phyloP scores from a whole-genome alignment of 2,797 vertebrate genomes.

The Hypotaenidia philippensis region DNA sequence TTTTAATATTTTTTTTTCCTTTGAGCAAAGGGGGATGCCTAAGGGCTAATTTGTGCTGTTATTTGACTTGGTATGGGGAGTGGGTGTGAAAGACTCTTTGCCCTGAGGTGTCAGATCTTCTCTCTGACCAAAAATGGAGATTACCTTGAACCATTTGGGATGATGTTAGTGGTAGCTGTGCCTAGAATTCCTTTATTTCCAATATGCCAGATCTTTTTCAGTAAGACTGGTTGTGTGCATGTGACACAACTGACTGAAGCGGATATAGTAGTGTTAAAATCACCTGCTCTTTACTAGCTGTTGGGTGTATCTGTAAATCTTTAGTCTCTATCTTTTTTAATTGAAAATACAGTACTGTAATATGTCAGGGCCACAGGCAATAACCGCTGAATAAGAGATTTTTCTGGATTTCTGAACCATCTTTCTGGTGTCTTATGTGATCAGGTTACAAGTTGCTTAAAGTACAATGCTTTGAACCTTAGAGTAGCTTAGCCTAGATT shows the following conservation, averaged over 20 bases:
- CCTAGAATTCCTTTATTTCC: neutral
- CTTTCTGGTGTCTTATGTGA: neutral
- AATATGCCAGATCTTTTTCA: neutral
- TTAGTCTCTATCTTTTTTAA: neutral
- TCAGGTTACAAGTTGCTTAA: neutral
- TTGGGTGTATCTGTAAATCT: neutral
- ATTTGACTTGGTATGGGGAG: neutral
- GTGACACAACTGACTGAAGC: neutral
- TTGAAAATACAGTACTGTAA: neutral
- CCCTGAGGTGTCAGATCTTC: neutral
- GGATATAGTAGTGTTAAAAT: neutral
- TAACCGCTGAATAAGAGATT: neutral
- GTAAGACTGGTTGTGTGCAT: neutral
- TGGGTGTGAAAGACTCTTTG: neutral
- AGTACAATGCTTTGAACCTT: accelerated
- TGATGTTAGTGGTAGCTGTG: neutral
- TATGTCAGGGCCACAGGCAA: neutral
- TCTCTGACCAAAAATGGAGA: neutral
- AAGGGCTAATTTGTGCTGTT: neutral
- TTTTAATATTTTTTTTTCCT: too few species aligned
- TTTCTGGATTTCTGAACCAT: neutral
- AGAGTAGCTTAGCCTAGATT: neutral
- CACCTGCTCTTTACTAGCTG: neutral
- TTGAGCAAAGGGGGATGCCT: neutral
- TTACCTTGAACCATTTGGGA: neutral